A percentile compares a stretch with the other conserved stretches of the same genome.
Evolutionary conservation across 2,113 vertebrate genomes (phyloP).

Genomic region (Istiophorus platypterus): DNA sequence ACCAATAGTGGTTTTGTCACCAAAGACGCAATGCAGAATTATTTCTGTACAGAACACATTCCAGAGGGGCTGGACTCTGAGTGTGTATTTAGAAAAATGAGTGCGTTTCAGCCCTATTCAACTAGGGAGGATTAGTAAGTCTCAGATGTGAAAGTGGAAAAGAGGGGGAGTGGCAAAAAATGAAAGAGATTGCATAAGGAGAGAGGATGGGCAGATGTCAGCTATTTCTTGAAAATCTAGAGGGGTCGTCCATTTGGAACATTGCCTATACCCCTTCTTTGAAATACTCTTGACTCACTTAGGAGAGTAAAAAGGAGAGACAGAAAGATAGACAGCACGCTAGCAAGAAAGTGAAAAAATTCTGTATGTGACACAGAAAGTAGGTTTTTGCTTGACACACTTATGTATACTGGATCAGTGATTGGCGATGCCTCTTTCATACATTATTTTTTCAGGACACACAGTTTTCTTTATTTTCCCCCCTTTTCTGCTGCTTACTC

Average conservation of each 20-base stretch:
- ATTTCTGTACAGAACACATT: conserved; percentile 34
- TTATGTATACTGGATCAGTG: conserved; percentile 38
- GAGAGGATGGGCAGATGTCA: conserved; percentile 77
- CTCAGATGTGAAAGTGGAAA: conserved; percentile 64
- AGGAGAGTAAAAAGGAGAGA: conserved; percentile 27
- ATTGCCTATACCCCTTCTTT: conserved; percentile 69
- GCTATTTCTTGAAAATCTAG: conserved; percentile 73
- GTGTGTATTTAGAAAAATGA: conserved; percentile 35
- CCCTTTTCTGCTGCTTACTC: background rate
- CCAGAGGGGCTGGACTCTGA: background rate
- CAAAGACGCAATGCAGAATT: conserved; percentile 44
- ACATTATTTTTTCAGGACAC: conserved; percentile 9
- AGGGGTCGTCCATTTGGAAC: conserved; percentile 70
- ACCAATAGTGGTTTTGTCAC: conserved; percentile 20
- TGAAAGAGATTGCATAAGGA: conserved; percentile 46
- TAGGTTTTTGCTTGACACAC: conserved; percentile 46
- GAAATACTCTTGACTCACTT: conserved; percentile 67
- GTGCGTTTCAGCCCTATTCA: conserved; percentile 56
- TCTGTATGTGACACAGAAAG: conserved; percentile 33
- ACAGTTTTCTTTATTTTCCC: background rate
- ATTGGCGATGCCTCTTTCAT: conserved; percentile 21
- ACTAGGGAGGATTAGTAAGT: conserved; percentile 67
- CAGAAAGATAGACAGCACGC: conserved; percentile 20
- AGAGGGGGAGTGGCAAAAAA: conserved; percentile 49
- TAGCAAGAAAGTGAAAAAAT: conserved; percentile 16